A percentile compares a stretch with the other conserved stretches of the same genome.
These are phyloP conservation scores for Clostera curtula DNA, from an alignment of 2,888 invertebrate species.

Conservation along the genomic window DNA sequence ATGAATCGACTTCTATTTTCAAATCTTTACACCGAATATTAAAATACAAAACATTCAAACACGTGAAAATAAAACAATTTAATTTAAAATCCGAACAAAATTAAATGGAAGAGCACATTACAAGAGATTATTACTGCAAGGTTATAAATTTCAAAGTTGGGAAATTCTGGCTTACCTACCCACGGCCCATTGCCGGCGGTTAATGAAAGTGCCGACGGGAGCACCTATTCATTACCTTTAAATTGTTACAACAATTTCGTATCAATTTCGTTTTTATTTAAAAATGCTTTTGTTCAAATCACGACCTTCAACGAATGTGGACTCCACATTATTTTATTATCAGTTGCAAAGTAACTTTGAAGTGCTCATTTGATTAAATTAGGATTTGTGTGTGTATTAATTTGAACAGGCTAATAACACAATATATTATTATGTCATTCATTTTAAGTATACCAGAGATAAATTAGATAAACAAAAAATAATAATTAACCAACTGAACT, in stretches of 20 bases:
- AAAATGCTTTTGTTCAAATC: no score
- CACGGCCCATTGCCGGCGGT: neutral
- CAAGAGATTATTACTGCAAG: constrained; percentile 4
- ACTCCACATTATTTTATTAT: no score
- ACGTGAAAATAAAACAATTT: neutral
- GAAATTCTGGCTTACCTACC: neutral
- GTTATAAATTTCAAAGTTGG: constrained; percentile 3
- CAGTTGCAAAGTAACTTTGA: no score
- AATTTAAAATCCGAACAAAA: constrained; percentile 1
- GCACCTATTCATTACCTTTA: constrained; percentile 19
- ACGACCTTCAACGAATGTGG: no score
- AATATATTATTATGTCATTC: no score
- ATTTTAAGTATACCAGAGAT: no score
- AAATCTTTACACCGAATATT: no score
- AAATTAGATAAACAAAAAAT: no score
- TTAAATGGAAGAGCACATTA: constrained; percentile 5
- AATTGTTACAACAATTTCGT: constrained; percentile 13
- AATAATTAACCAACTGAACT: no score
- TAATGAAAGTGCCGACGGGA: constrained; percentile 10
- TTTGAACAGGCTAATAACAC: no score
- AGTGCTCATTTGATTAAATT: no score
- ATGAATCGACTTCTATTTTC: no score
- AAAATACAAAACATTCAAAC: neutral
- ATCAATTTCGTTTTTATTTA: constrained; percentile 1
- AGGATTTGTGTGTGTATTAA: neutral